A percentile compares a stretch with the other conserved stretches of the same genome.
These are phyloP conservation scores for Stenodera caucasica DNA, from an alignment of 2,888 invertebrate species.

Conservation along the genomic window DNA sequence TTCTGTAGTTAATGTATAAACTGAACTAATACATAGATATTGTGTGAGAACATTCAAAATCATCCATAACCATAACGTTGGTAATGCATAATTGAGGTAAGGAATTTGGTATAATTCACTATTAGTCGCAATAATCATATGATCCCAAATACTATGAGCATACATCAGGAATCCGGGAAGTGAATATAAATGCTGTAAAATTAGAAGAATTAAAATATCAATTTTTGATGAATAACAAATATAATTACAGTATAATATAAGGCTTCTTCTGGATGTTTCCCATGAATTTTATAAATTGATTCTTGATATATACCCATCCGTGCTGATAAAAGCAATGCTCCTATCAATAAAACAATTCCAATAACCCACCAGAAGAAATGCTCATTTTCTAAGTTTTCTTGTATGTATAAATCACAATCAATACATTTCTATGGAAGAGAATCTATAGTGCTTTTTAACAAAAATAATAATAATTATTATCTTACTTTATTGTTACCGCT, in stretches of 20 bases:
- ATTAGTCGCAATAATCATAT: conserved; percentile 70
- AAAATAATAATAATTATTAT: conserved; percentile 13
- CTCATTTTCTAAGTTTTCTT: conserved; percentile 57
- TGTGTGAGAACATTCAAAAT: conserved; percentile 85
- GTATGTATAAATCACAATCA: conserved; percentile 51
- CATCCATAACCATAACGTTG: conserved; percentile 76
- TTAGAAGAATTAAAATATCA: conserved; percentile 18
- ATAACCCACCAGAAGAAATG: conserved; percentile 67
- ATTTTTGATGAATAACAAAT: too few relatives aligned
- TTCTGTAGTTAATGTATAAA: conserved; percentile 92
- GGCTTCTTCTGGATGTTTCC: conserved; percentile 91
- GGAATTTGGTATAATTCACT: conserved; percentile 65
- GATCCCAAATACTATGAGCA: conserved; percentile 73
- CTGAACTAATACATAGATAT: conserved; percentile 92
- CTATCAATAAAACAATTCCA: conserved; percentile 80
- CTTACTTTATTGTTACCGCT: conserved; percentile 42
- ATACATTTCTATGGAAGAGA: conserved; percentile 41
- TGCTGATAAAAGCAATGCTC: conserved; percentile 90
- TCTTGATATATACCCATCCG: conserved; percentile 94
- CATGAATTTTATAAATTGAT: conserved; percentile 76
- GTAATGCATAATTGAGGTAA: conserved; percentile 65
- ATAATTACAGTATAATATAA: conserved; percentile 76
- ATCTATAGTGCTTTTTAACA: conserved; percentile 13
- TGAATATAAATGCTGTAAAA: conserved; percentile 79
- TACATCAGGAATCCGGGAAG: conserved; percentile 87